Evolutionary conservation across 2,888 invertebrate species (phyloP), one percentile per base, ranked within the genome.

Genomic region (Gastracanthus pulcherrimus): DNA sequence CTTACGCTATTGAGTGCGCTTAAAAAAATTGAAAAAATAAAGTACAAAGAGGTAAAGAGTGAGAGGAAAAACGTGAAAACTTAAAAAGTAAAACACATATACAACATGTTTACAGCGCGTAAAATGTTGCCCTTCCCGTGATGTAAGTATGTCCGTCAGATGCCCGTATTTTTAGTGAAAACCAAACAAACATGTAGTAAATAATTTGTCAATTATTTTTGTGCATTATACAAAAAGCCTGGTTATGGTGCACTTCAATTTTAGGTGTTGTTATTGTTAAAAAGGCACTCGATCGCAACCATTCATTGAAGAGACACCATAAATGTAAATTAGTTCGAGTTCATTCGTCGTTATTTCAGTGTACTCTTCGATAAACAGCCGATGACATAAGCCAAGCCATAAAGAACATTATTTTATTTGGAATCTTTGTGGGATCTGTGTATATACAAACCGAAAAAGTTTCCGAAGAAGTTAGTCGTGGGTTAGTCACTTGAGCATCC

Each of bases 121-220:
- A 48, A 55, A 84, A 62, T 86, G 86, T 88, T 89, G 89, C 89
- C 86, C 87, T 84, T 66, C 87, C 89, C 89, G 89, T 82, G 86
- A 90, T 90, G 91, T 89, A 90, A 90, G 89, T 89, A 34, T 87
- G 88, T 88, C 87, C 86, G 84, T 81, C 11, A 36, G 71, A 72
- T 76, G 70, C 16, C 36, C 51, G 31, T 76, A 16, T 2, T 51
- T 76, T 76, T 34, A 38, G n/a, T 76, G 11, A 26, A 16, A 19
- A 66, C 9, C 41, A 62, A 29, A 48, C 16, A 26, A 64, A 67
- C 19, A 48, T n/a, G n/a, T n/a, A n/a, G n/a, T n/a, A n/a, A n/a
- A n/a, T n/a, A n/a, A n/a, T n/a, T n/a, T n/a, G n/a, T n/a, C n/a
- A n/a, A n/a, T n/a, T n/a, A 51, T 45, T 60, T 69, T 38, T 6